Conservation (phyloP, 2,113 vertebrate genomes). For the Heterochromis multidens region DNA sequence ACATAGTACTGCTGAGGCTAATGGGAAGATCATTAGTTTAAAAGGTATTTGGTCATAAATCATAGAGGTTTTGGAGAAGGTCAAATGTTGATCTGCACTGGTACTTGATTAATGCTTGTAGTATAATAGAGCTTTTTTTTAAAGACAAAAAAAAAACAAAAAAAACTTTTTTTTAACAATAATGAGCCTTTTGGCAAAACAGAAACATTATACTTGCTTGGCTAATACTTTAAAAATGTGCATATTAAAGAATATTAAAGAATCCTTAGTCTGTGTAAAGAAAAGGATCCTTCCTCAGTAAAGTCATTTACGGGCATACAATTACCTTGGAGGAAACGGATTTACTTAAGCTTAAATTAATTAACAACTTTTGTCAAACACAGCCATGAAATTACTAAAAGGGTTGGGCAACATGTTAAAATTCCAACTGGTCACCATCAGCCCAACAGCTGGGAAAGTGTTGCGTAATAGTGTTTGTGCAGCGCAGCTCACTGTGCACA, state of each 20-base stretch:
- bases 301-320: background rate
- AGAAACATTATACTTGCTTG: background rate
- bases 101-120: background rate
- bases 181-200: background rate
- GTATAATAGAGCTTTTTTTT: too few relatives aligned
- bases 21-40: background rate
- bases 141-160: too few relatives aligned
- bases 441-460: too few relatives aligned
- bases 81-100: background rate
- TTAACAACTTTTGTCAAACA: too few relatives aligned
- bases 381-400: too few relatives aligned
- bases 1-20: background rate
- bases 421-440: too few relatives aligned
- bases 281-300: background rate
- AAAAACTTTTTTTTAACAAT: background rate
- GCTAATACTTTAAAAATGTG: too few relatives aligned
- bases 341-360: background rate
- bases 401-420: too few relatives aligned
- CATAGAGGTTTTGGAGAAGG: background rate
- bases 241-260: too few relatives aligned
- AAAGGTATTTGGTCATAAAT: background rate
- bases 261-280: background rate
- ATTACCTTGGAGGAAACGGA: background rate
- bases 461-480: too few relatives aligned
- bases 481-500: too few relatives aligned